These are phyloP conservation scores for Malaclemys terrapin DNA, from an alignment of 2,113 vertebrate species.

Conservation along the genomic window DNA sequence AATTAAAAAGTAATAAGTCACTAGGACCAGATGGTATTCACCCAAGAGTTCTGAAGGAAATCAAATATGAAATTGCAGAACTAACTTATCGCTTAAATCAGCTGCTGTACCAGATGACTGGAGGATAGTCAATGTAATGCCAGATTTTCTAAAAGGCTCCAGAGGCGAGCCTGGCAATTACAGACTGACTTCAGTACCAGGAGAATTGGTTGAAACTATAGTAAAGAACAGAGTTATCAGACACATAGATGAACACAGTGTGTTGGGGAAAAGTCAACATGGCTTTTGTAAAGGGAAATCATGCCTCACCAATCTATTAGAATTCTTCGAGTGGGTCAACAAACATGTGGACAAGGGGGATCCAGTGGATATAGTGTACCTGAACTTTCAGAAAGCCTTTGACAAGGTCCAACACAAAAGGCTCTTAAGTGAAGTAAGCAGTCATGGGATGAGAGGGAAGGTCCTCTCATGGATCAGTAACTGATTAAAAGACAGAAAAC, in stretches of 20 bases:
- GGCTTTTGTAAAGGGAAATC: neutral
- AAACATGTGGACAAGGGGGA: neutral
- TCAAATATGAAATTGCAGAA: neutral
- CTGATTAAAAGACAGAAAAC: neutral
- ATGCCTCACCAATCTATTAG: neutral
- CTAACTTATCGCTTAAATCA: neutral
- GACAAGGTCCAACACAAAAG: neutral
- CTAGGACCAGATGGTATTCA: neutral
- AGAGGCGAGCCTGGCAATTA: neutral
- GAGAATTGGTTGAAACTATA: neutral
- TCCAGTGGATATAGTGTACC: neutral
- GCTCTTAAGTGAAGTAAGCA: neutral
- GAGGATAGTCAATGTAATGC: neutral
- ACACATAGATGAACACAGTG: neutral
- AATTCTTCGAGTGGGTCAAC: neutral
- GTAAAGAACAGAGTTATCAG: neutral
- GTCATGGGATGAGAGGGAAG: neutral
- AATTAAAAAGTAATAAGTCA: neutral
- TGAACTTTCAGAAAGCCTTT: neutral
- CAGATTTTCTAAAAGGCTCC: neutral
- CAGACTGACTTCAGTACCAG: neutral
- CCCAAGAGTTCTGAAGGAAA: neutral
- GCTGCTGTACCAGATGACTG: neutral
- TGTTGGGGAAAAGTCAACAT: neutral
- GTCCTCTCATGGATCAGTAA: neutral